Percentiles rank a stretch among this genome's conserved stretches.
Conservation (phyloP, 1,140 invertebrate species). For the Drosophila leontia region DNA sequence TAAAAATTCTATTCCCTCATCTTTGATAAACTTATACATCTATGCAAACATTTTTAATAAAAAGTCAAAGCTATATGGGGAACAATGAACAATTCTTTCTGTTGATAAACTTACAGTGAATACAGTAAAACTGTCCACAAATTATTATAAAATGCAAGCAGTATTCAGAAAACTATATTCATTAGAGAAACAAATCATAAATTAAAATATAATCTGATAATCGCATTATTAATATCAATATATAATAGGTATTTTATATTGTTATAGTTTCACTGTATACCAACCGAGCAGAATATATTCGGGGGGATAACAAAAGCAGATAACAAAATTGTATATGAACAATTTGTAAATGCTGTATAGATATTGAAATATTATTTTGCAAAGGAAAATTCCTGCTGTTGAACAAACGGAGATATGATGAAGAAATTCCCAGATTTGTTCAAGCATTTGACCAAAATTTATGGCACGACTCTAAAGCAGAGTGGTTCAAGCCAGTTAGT, state of each 20-base stretch:
- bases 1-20: background rate
- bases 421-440: slow-evolving; percentile 15
- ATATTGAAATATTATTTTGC: slow-evolving; percentile 28
- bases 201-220: background rate
- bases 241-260: too few species aligned
- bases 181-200: background rate
- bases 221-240: background rate
- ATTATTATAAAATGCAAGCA: background rate
- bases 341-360: background rate
- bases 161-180: background rate
- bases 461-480: slow-evolving; percentile 18
- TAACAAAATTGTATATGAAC: slow-evolving; percentile 1
- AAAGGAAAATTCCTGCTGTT: background rate
- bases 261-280: background rate
- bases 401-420: slow-evolving; percentile 6
- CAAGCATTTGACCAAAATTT: slow-evolving; percentile 38
- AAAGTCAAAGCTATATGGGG: background rate
- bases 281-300: background rate
- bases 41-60: background rate
- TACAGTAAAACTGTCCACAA: background rate
- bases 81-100: slow-evolving; percentile 11
- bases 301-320: background rate
- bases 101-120: background rate
- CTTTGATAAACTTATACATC: background rate
- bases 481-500: slow-evolving; percentile 53